These are phyloP conservation scores for Leptinotarsa juncta DNA, from an alignment of 2,888 invertebrate species.

Conservation along the genomic window DNA sequence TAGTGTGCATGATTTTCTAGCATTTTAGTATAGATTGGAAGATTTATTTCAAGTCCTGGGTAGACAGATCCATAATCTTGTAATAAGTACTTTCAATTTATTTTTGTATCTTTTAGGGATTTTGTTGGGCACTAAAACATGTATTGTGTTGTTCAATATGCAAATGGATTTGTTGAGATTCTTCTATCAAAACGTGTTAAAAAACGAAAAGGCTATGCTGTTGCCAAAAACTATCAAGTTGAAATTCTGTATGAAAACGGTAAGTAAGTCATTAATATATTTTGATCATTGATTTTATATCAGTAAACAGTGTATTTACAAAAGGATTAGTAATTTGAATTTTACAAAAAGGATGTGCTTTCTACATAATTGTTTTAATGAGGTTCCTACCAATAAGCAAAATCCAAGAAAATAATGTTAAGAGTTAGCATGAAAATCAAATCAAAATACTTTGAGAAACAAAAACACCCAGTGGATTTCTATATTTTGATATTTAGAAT, in stretches of 20 bases:
- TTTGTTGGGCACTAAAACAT: slow-evolving; percentile 5
- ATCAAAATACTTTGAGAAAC: background rate
- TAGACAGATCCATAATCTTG: background rate
- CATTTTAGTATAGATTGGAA: background rate
- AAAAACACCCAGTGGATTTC: background rate
- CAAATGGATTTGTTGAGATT: slow-evolving; percentile 10
- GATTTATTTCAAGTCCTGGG: background rate
- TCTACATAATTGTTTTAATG: background rate
- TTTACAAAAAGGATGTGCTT: background rate
- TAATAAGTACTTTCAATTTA: background rate
- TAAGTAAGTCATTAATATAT: slow-evolving; percentile 5
- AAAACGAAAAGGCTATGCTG: slow-evolving; percentile 10
- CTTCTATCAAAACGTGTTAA: slow-evolving; percentile 18
- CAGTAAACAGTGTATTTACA: background rate
- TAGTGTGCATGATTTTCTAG: slow-evolving; percentile 6
- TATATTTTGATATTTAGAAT: background rate
- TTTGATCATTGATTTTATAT: slow-evolving; percentile 10
- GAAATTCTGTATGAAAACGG: slow-evolving; percentile 19
- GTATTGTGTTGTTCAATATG: slow-evolving; percentile 10
- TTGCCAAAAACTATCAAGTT: slow-evolving; percentile 17
- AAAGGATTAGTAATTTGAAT: background rate
- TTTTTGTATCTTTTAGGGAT: background rate
- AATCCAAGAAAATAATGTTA: background rate
- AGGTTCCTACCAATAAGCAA: background rate
- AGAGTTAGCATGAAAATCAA: background rate